A percentile compares a stretch with the other conserved stretches of the same genome.
Conservation (phyloP, 2,113 vertebrate genomes). For the Alces alces region DNA sequence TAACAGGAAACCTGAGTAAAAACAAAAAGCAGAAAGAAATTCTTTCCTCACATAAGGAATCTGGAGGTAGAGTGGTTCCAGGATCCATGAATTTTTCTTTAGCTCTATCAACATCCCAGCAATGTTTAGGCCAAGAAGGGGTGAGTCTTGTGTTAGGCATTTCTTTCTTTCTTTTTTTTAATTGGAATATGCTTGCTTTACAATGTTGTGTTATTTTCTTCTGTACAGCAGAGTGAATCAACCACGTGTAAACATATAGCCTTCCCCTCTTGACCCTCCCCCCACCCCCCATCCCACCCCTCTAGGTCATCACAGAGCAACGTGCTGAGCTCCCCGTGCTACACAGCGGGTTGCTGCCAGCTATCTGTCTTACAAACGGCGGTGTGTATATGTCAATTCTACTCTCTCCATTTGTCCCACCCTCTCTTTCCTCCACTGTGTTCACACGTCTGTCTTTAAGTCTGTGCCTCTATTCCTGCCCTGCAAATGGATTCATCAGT, state of each 20-base stretch:
- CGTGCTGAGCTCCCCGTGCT: background rate
- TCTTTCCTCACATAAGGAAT: background rate
- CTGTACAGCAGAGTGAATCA: background rate
- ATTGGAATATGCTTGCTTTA: background rate
- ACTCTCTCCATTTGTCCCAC: background rate
- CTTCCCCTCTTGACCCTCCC: background rate
- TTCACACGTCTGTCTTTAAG: background rate
- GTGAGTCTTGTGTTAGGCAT: background rate
- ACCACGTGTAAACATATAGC: background rate
- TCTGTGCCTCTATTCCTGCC: background rate
- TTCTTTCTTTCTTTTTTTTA: background rate
- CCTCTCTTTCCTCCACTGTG: background rate
- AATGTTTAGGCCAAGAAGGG: background rate
- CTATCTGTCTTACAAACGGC: background rate
- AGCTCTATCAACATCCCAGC: background rate
- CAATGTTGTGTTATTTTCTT: background rate
- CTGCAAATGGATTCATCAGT: background rate
- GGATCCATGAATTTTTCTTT: background rate
- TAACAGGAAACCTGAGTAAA: background rate
- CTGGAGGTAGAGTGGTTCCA: background rate
- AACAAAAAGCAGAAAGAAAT: conserved; percentile 6
- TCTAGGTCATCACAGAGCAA: background rate
- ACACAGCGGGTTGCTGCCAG: background rate
- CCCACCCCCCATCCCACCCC: accelerated
- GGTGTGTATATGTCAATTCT: background rate